Evolutionary conservation across 2,113 vertebrate species (phyloP), one percentile per base, ranked within the genome.

Genomic region (Heterocephalus glaber): DNA sequence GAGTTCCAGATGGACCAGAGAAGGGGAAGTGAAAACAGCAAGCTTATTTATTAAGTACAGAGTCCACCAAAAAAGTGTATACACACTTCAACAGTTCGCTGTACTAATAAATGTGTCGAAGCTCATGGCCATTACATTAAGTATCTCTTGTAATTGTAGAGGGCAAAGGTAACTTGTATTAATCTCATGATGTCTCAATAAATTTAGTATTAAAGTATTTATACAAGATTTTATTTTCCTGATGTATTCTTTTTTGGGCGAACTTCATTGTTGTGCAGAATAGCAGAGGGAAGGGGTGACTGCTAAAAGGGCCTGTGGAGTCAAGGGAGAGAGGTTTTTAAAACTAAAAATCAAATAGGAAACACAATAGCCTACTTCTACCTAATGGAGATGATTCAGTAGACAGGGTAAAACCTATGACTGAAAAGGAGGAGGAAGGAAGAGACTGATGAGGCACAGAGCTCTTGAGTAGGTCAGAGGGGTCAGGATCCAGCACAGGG

Each of bases 1-100:
- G 14, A 47, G 54, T 49, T 61, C 70, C 54, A 94, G 41, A 41
- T n/a, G 61, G 11, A 83, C 77, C 0, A 77, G 56, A 76, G 79
- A 89, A 76, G 58, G 86, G 47, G 74, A 90, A 79, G 86, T 95
- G 44, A 83, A 86, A 90, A 83, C n/a, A 95, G 33, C 6, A 91
- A 79, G 47, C 13, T 70, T 68, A 38, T 24, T 10, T 35, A 58
- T n/a, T 82, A 41, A 87, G 76, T 47, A 72, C 44, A 76, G 44
- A 76, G 41, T 47, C 6, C 41, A 13, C 13, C 72, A 12, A 0
- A 24, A 44, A 26, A 74, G 44, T 7, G 41, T 28, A 28, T 44
- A 47, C 44, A 47, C 28, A 47, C 72, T 76, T 76, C 44, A 47
- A 44, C 26, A 47, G 72, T 47, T 47, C 44, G 26, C 12, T 0